Percentiles rank a stretch among this genome's conserved stretches.
These are phyloP conservation scores for Boleophthalmus pectinirostris DNA, from an alignment of 2,113 vertebrate genomes.

Conservation along the genomic window DNA sequence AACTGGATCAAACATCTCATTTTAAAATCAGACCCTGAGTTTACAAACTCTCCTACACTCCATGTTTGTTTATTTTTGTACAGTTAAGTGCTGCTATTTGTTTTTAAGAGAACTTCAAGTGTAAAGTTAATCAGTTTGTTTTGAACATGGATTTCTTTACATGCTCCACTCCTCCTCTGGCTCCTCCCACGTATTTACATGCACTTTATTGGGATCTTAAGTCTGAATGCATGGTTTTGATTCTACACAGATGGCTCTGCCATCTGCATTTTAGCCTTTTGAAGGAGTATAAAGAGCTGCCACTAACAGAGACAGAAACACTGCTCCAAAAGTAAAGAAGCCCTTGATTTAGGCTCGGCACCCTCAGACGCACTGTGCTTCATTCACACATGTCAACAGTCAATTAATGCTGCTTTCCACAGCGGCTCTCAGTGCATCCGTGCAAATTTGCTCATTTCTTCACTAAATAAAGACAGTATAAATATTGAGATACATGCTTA, in stretches of 20 bases:
- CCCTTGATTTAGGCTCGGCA: constrained; percentile 71
- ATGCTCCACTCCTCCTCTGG: constrained; percentile 61
- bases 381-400: constrained; percentile 71
- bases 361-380: constrained; percentile 63
- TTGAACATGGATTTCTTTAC: constrained; percentile 65
- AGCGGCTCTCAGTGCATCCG: constrained; percentile 60
- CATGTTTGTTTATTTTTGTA: constrained; percentile 51
- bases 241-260: constrained; percentile 77
- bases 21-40: constrained; percentile 18
- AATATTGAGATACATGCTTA: constrained; percentile 65
- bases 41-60: constrained; percentile 22
- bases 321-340: constrained; percentile 67
- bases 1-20: constrained; percentile 42
- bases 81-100: constrained; percentile 49
- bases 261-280: constrained; percentile 78
- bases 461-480: constrained; percentile 64
- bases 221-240: constrained; percentile 79
- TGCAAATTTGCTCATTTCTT: constrained; percentile 62
- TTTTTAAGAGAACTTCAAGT: constrained; percentile 49
- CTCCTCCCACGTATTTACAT: constrained; percentile 72
- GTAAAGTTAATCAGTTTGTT: constrained; percentile 74
- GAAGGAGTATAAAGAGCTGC: constrained; percentile 73
- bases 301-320: constrained; percentile 60
- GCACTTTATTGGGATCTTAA: constrained; percentile 72
- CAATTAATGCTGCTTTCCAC: constrained; percentile 73